A percentile compares a stretch with the other conserved stretches of the same genome.
These are phyloP conservation scores for Strigamia transsilvanica DNA, from an alignment of 2,888 invertebrate species.

Conservation along the genomic window DNA sequence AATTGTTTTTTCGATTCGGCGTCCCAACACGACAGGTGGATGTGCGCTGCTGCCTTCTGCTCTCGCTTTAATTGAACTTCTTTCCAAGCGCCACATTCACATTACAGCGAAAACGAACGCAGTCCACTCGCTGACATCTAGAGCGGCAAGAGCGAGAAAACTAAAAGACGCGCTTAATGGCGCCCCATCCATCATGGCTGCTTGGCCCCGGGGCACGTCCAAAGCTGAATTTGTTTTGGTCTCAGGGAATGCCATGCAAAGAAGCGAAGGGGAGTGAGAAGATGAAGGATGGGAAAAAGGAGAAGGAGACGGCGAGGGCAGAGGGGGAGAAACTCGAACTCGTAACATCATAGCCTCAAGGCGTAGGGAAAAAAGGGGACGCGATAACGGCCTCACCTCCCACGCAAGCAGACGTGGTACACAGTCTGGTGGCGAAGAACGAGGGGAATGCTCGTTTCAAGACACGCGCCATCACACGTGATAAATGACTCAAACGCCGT, in stretches of 20 bases:
- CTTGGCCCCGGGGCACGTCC: conserved; percentile 15
- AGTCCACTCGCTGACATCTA: conserved; percentile 33
- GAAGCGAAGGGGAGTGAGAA: conserved; percentile 45
- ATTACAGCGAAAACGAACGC: conserved; percentile 31
- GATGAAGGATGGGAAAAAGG: conserved; percentile 40
- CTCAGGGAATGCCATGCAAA: conserved; percentile 23
- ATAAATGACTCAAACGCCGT: conserved; percentile 24
- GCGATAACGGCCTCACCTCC: conserved; percentile 49
- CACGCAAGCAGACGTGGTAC: conserved; percentile 21
- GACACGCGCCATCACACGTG: conserved; percentile 48
- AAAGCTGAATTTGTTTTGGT: conserved; percentile 47
- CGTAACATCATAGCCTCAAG: conserved; percentile 36
- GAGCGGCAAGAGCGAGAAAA: conserved; percentile 43
- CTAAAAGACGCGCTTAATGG: conserved; percentile 49
- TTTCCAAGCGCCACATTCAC: conserved; percentile 3
- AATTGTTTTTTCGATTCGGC: conserved; percentile 48
- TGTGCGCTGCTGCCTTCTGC: conserved; percentile 31
- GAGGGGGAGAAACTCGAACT: neutral
- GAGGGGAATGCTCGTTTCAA: conserved; percentile 29
- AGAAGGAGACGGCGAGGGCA: neutral
- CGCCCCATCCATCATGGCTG: conserved; percentile 28
- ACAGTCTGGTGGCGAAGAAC: conserved; percentile 22
- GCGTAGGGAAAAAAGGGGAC: conserved; percentile 35
- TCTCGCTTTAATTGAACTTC: conserved; percentile 29
- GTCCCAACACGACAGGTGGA: conserved; percentile 48